Conservation (phyloP, 2,113 vertebrate species). For the Centrocercus urophasianus region DNA sequence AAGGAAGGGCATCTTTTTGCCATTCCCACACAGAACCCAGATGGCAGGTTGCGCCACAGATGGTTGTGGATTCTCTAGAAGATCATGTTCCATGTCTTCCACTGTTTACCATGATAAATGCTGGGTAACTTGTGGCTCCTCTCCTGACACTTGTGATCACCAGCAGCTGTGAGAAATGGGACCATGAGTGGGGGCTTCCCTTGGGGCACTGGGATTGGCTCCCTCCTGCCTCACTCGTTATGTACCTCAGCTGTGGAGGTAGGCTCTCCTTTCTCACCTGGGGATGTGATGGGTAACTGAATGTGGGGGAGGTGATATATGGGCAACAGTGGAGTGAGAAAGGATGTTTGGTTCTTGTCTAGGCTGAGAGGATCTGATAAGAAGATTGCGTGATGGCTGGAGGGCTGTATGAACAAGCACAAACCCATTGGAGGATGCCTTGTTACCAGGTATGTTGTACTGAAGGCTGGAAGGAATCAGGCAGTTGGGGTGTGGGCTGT, state of each 20-base stretch:
- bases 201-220: background rate
- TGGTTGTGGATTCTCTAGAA: background rate
- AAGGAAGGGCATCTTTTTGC: background rate
- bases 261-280: background rate
- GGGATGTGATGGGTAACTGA: no score
- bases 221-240: background rate
- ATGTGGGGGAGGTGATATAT: background rate
- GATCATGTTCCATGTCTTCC: background rate
- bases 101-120: background rate
- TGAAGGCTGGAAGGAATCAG: no score
- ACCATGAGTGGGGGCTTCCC: background rate
- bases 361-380: no score
- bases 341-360: no score
- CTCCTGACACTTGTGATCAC: fast-evolving
- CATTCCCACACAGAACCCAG: background rate
- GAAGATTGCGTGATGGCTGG: background rate
- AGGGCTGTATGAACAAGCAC: background rate
- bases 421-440: background rate
- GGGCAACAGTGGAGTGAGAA: background rate
- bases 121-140: fast-evolving
- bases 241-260: background rate
- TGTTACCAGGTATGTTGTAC: background rate
- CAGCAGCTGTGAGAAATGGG: background rate
- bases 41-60: background rate
- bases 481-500: background rate